Conservation (phyloP, 2,113 vertebrate genomes). For the Pterocles orientalis region DNA sequence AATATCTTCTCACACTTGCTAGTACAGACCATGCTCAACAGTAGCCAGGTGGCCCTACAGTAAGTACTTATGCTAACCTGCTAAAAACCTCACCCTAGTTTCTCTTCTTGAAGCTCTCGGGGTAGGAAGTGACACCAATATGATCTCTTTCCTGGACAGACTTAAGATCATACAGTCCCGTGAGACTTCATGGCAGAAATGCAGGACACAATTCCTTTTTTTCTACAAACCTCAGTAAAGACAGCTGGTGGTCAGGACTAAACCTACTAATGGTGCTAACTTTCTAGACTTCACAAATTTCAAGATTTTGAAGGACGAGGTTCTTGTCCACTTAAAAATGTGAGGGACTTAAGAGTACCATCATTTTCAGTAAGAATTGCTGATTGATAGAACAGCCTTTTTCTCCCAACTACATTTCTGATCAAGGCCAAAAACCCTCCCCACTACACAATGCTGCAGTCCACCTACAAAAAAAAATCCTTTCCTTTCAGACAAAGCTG, state of each 20-base stretch:
- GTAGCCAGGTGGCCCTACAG: background rate
- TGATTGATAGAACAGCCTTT: background rate
- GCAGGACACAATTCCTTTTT: background rate
- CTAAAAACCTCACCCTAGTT: background rate
- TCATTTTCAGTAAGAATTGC: background rate
- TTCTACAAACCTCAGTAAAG: background rate
- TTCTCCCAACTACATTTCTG: background rate
- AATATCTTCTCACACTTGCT: background rate
- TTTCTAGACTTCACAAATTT: background rate
- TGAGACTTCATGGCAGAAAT: background rate
- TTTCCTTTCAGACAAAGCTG: background rate
- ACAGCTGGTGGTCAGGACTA: background rate
- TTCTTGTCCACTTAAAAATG: background rate
- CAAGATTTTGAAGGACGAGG: background rate
- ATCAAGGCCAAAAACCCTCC: background rate
- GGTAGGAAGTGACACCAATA: background rate
- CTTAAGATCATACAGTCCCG: background rate
- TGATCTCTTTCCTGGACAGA: background rate
- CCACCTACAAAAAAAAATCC: background rate
- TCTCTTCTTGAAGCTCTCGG: background rate
- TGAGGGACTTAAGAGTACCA: background rate
- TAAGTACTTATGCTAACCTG: background rate
- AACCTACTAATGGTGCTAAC: background rate
- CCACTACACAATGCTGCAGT: background rate
- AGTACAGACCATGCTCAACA: background rate